Base-by-base conservation (phyloP, 2,888 invertebrate species). In the Cataglyphis cursor region DNA sequence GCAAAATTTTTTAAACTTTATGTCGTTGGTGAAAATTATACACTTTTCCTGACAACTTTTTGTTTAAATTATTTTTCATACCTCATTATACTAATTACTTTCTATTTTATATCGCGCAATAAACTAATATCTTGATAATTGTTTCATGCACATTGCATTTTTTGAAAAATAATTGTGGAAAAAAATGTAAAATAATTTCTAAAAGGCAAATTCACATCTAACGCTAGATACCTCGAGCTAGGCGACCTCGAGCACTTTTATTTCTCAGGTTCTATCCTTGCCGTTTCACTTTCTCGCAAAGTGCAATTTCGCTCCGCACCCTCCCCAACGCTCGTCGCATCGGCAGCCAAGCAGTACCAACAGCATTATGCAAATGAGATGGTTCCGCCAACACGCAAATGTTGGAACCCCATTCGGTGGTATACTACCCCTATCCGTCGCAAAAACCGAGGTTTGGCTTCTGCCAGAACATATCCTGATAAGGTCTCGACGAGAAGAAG, bases 291-390 rank as follows among this genome's bases (percentile, higher is more conserved):
- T 90, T 90, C 90, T 87, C 85, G 70, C 82, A 72, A 90, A 86
- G 88, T 88, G 89, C 90, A 86, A 83, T 86, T 81, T 61, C 28
- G 74, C 62, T 61, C 66, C 70, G 48, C 76, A 66, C 59, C 38
- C 74, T 41, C 62, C 61, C 61, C 64, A 61, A 48, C 72, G n/a
- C 48, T 44, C 78, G 61, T 57, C 82, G 83, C 90, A 87, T 84
- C 85, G 89, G 80, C 87, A 84, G 85, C 86, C 89, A 88, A 89
- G 85, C 92, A 92, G 90, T 91, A 92, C 91, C 91, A 92, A 92
- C 92, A 89, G 92, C 91, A 93, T 93, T 93, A 93, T 93, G 93
- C 90, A 93, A 93, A 93, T 91, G 91, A 92, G 90, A 92, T 86
- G 92, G 88, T 90, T 90, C 88, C 88, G 87, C 90, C 89, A 84